phyloP scores from a whole-genome alignment of 2,888 invertebrate species.

The Athalia cordata region DNA sequence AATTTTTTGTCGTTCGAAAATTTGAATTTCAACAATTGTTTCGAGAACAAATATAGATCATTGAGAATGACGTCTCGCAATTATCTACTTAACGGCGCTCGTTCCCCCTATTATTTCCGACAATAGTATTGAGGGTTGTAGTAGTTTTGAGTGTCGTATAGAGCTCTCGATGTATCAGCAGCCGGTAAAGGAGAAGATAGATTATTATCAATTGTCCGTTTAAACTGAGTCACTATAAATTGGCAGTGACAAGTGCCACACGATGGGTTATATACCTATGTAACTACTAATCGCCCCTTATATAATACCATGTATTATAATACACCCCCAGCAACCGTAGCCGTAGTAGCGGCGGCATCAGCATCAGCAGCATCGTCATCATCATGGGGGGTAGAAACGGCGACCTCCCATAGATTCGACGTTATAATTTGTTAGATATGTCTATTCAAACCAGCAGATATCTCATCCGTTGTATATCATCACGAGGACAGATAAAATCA shows the following conservation, averaged over 20 bases:
- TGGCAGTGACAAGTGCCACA: conserved; percentile 41
- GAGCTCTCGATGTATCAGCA: not conserved
- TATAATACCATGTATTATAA: not conserved
- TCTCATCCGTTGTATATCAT: conserved; percentile 17
- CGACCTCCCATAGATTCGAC: conserved; percentile 27
- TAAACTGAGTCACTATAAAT: conserved; percentile 30
- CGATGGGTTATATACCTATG: no score
- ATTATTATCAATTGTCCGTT: conserved; percentile 27
- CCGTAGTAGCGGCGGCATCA: not conserved
- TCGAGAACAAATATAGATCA: no score
- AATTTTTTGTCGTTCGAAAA: no score
- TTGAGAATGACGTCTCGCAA: no score
- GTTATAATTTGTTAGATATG: conserved; percentile 35
- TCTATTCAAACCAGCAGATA: conserved; percentile 3
- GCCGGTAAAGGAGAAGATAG: not conserved
- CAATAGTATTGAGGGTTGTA: no score
- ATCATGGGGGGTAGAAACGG: not conserved
- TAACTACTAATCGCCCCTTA: no score
- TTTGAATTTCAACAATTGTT: no score
- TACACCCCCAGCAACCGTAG: not conserved
- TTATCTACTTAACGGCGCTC: no score
- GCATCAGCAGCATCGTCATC: not conserved
- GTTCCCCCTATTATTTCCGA: no score
- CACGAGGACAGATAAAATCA: conserved; percentile 23
- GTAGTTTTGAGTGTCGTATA: not conserved